Evolutionary conservation across 2,888 invertebrate species (phyloP).

Genomic region (Diplazon laetatorius): DNA sequence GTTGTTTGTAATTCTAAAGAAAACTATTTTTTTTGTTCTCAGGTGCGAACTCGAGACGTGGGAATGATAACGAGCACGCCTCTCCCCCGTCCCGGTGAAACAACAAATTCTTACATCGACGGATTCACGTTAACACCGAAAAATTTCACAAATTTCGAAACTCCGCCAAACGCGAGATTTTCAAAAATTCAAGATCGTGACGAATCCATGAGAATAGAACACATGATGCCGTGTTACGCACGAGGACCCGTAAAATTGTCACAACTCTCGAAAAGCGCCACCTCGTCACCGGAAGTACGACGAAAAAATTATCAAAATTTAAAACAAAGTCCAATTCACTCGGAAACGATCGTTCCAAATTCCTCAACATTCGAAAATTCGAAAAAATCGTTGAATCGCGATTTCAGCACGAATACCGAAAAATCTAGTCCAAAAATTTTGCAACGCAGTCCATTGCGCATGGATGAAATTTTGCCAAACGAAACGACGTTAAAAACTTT

Average conservation of each 20-base stretch:
- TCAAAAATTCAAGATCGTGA: conserved; percentile 44
- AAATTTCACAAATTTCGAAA: conserved; percentile 44
- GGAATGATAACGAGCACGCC: conserved; percentile 78
- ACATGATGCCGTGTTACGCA: conserved; percentile 34
- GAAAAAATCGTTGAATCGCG: conserved; percentile 56
- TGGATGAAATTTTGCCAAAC: conserved; percentile 72
- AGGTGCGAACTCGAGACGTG: conserved; percentile 77
- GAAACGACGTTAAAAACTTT: not conserved
- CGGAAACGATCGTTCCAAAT: conserved; percentile 67
- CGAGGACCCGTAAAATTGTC: conserved; percentile 43
- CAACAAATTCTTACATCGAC: conserved; percentile 48
- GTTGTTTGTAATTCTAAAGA: too few relatives aligned
- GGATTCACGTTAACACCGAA: conserved; percentile 60
- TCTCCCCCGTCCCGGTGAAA: conserved; percentile 58
- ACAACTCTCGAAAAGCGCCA: conserved; percentile 40
- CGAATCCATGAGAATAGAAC: conserved; percentile 48
- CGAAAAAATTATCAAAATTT: conserved; percentile 62
- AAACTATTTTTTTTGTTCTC: not conserved
- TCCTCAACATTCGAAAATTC: not conserved
- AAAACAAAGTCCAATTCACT: conserved; percentile 65
- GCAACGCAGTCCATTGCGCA: conserved; percentile 65
- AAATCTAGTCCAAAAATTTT: conserved; percentile 53
- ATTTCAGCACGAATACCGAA: conserved; percentile 71
- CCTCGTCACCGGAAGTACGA: conserved; percentile 61
- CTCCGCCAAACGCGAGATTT: conserved; percentile 31